These are phyloP conservation scores for Drosophila vallismaia DNA, from an alignment of 2,888 invertebrate species.

Conservation along the genomic window DNA sequence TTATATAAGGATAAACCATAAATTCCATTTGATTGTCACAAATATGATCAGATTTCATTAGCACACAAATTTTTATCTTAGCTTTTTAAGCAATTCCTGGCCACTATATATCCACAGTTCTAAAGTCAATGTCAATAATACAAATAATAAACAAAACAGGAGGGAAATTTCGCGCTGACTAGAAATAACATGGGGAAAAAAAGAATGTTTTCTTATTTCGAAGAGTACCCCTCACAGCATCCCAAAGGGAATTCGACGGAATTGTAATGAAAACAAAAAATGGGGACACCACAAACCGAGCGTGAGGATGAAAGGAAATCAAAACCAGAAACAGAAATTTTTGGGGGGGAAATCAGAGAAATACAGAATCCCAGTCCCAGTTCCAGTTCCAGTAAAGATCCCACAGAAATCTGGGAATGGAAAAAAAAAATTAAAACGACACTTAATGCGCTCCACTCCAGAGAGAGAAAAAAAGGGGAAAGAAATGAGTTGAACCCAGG, in stretches of 20 bases:
- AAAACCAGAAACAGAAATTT: conserved; percentile 36
- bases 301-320: conserved; percentile 46
- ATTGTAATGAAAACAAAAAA: conserved; percentile 56
- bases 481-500: conserved; percentile 18
- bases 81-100: neutral
- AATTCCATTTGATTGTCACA: neutral
- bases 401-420: conserved; percentile 53
- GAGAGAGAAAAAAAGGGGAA: conserved; percentile 9
- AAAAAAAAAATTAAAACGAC: conserved; percentile 33
- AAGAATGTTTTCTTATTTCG: conserved; percentile 17
- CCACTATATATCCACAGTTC: neutral
- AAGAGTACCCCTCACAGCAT: conserved; percentile 25
- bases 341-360: conserved; percentile 38
- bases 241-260: conserved; percentile 50
- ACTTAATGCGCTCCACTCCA: conserved; percentile 47
- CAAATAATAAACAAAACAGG: conserved; percentile 16
- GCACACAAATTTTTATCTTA: neutral
- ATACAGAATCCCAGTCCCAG: neutral
- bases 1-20: neutral
- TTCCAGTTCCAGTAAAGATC: conserved; percentile 6
- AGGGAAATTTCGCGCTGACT: conserved; percentile 51
- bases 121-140: conserved; percentile 30
- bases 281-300: conserved; percentile 32
- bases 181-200: conserved; percentile 55
- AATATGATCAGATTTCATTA: conserved; percentile 8